Base-by-base conservation (phyloP, 2,888 invertebrate species). In the Phania funesta region DNA sequence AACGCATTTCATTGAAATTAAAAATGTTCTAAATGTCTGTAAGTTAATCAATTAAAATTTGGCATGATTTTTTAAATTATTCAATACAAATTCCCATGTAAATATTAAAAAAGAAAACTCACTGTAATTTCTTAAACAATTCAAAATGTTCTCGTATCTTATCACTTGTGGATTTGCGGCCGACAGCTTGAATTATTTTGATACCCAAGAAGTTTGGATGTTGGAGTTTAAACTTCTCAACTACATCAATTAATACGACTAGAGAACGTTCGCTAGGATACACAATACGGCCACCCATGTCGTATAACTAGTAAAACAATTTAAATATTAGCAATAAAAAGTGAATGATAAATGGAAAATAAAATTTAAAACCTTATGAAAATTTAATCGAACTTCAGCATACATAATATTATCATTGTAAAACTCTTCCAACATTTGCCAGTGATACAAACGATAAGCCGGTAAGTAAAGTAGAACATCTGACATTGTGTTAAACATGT, bases 361-460 rank as follows among this genome's bases (percentile, higher is more conserved):
- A n/a, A 22, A 7, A 4, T 9, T 0, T 65, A 62, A 56, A 9
- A 90, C 90, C 84, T 84, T 84, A 16, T 84, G 84, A 6, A 89
- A 84, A 22, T 86, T 84, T 8, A 87, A 80, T 52, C 94, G 91
- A 6, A 94, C 83, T 87, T 95, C 94, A 0, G 93, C 87, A 83
- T 94, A 94, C 88, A 93, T 91, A 0, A 94, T 91, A 83, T 94
- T 94, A 85, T 95, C 94, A 0, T 92, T 90, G 82, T 92, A 92
- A 38, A 93, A 87, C 86, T 94, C 93, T 62, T 92, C 87, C 3
- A 94, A 89, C 44, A 92, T 89, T 80, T 92, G 92, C 85, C 92
- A 92, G 79, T 93, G 92, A 85, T 93, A 93, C 13, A 92, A 92
- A 70, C 92, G 92, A 86, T 92, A 93, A 0, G 93, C 92, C 0